A percentile compares a stretch with the other conserved stretches of the same genome.
These are phyloP conservation scores for Percina caprodes DNA, from an alignment of 2,113 vertebrate species.

Conservation along the genomic window DNA sequence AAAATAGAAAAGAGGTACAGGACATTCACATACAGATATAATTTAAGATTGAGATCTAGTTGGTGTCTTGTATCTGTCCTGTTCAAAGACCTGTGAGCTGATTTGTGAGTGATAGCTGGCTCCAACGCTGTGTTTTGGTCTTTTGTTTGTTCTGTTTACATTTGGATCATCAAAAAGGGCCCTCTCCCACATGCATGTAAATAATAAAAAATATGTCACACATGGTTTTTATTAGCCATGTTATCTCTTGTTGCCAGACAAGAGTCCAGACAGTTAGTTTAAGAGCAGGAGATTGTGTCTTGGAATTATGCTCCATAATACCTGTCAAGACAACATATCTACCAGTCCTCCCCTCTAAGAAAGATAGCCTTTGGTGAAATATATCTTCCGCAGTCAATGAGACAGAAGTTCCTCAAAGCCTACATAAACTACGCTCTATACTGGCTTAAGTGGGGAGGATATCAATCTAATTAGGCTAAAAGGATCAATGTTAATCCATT, in stretches of 20 bases:
- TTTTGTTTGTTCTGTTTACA: neutral
- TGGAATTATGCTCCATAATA: constrained; percentile 32
- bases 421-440: constrained; percentile 45
- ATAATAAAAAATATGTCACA: neutral
- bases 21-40: neutral
- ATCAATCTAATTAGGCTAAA: constrained; percentile 68
- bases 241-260: neutral
- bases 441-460: constrained; percentile 53
- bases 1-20: neutral
- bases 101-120: neutral
- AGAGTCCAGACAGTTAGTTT: constrained; percentile 19
- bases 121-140: neutral
- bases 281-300: constrained; percentile 11
- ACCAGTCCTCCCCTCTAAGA: neutral
- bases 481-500: constrained; percentile 72
- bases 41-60: neutral
- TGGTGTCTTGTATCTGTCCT: neutral
- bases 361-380: constrained; percentile 26
- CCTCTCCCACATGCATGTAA: neutral
- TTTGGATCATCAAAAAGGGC: neutral
- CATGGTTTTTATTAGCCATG: neutral
- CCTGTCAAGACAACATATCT: constrained; percentile 23
- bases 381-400: constrained; percentile 26
- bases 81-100: neutral
- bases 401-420: constrained; percentile 40